Evolutionary conservation across 2,888 invertebrate species (phyloP).

Genomic region (Leucozona laternaria): DNA sequence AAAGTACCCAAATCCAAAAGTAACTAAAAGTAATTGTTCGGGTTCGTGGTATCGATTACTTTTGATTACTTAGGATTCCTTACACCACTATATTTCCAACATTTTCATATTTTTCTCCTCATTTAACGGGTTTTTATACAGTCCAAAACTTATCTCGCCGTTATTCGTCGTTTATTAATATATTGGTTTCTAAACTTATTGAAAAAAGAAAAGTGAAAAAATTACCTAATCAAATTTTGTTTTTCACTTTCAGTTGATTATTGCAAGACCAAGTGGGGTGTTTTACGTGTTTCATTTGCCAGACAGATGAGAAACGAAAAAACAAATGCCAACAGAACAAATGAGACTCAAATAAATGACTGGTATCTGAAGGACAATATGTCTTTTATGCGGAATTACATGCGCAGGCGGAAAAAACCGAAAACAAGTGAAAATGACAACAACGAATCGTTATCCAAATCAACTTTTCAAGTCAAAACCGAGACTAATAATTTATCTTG

Average conservation of each 20-base stretch:
- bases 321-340: not conserved
- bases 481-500: not conserved
- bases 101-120: too few relatives aligned
- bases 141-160: too few relatives aligned
- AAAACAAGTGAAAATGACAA: not conserved
- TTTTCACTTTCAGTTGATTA: constrained; percentile 3
- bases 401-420: not conserved
- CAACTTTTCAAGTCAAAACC: not conserved
- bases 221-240: not conserved
- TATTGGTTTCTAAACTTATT: too few relatives aligned
- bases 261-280: not conserved
- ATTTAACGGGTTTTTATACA: too few relatives aligned
- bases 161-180: too few relatives aligned
- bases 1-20: too few relatives aligned
- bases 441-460: not conserved
- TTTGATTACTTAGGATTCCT: too few relatives aligned
- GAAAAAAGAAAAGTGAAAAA: too few relatives aligned
- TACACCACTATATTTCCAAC: too few relatives aligned
- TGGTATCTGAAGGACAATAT: constrained; percentile 7
- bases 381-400: not conserved
- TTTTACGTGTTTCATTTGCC: constrained; percentile 1
- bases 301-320: constrained; percentile 4
- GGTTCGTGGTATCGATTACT: too few relatives aligned
- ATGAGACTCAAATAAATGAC: not conserved
- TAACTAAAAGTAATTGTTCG: too few relatives aligned